Evolutionary conservation across 2,797 vertebrate species (phyloP).

Genomic region (Clangula hyemalis): DNA sequence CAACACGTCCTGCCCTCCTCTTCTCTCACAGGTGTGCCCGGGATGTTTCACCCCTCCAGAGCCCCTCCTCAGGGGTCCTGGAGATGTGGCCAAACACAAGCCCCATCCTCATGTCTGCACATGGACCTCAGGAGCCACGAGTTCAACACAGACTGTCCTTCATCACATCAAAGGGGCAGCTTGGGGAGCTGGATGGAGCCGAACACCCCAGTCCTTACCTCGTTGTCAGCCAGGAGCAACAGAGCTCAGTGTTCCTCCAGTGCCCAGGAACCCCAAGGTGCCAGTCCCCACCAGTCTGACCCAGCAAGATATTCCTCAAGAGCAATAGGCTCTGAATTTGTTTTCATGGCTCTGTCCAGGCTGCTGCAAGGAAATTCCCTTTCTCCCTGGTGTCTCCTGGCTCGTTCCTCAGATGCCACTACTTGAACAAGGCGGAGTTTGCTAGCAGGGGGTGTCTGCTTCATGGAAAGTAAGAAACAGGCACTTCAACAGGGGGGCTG

Average conservation of each 20-base stretch:
- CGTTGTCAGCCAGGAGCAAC: background rate
- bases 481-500: background rate
- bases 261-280: background rate
- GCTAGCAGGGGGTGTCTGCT: background rate
- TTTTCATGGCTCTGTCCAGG: background rate
- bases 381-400: background rate
- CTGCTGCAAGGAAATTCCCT: background rate
- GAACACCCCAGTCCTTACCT: background rate
- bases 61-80: background rate
- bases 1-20: background rate
- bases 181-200: background rate
- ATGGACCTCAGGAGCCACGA: background rate
- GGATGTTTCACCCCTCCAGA: background rate
- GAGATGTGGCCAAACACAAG: background rate
- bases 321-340: background rate
- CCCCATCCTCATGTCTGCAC: background rate
- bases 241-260: background rate
- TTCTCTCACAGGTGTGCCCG: rapidly evolving
- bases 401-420: background rate
- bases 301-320: background rate
- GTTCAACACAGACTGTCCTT: background rate
- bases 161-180: background rate
- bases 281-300: background rate
- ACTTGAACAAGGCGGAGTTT: background rate
- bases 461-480: background rate